phyloP scores from a whole-genome alignment of 2,797 vertebrate species.

The Argyrosomus regius region DNA sequence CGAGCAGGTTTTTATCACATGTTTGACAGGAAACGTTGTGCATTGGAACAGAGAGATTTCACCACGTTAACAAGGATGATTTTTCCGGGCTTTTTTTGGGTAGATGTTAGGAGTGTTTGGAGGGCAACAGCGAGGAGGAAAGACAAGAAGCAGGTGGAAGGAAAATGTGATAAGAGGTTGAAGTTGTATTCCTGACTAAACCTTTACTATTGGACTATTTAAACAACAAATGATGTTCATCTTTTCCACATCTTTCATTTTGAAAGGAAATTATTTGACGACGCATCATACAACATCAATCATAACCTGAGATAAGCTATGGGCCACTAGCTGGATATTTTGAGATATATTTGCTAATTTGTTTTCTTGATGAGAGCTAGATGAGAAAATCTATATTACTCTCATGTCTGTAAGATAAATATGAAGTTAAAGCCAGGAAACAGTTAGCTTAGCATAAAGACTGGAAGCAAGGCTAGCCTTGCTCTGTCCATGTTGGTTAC shows the following conservation, averaged over 20 bases:
- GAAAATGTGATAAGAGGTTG: neutral
- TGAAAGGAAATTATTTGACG: neutral
- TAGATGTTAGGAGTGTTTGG: conserved; percentile 24
- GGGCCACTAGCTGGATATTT: neutral
- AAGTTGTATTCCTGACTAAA: conserved; percentile 19
- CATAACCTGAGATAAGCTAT: too few relatives aligned
- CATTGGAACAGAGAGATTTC: conserved; percentile 47
- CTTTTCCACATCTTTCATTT: neutral
- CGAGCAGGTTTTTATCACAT: conserved; percentile 29
- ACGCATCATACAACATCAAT: too few relatives aligned
- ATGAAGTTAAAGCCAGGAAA: neutral
- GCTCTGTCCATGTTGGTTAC: neutral
- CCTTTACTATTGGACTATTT: neutral
- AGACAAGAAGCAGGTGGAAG: conserved; percentile 3
- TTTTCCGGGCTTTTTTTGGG: conserved; percentile 21
- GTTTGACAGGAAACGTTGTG: conserved; percentile 62
- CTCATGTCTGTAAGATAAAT: neutral
- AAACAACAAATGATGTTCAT: neutral
- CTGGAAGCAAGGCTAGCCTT: neutral
- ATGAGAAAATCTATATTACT: neutral
- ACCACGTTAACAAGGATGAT: conserved; percentile 43
- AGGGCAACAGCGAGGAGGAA: conserved; percentile 6
- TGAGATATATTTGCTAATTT: neutral
- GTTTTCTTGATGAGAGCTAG: neutral
- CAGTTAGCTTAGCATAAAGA: neutral